Evolutionary conservation across 1,140 invertebrate species (phyloP).

Genomic region (Anastrepha ludens): DNA sequence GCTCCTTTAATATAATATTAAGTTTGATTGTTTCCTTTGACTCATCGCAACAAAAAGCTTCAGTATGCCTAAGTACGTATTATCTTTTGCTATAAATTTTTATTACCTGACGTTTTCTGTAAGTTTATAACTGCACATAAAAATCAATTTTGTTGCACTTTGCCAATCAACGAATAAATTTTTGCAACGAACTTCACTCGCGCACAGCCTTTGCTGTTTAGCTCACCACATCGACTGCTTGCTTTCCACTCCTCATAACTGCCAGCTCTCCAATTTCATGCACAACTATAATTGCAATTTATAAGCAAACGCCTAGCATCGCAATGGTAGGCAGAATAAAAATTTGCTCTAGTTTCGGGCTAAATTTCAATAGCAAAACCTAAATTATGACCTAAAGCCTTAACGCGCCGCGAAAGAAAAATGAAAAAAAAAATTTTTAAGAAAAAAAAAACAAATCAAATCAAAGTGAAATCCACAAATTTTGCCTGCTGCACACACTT

Average conservation of each 20-base stretch:
- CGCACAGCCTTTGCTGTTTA: neutral
- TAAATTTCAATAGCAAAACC: slow-evolving; percentile 13
- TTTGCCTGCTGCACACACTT: neutral
- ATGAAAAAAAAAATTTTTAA: neutral
- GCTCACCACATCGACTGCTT: neutral
- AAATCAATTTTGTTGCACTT: neutral
- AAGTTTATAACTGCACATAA: neutral
- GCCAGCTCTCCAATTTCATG: neutral
- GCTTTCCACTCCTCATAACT: neutral
- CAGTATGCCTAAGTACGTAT: too few relatives aligned
- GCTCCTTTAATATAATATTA: too few relatives aligned
- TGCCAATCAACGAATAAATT: neutral
- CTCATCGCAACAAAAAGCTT: too few relatives aligned
- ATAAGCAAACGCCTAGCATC: neutral
- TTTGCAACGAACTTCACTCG: neutral
- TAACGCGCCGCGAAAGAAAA: neutral
- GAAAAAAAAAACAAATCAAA: neutral
- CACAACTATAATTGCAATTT: slow-evolving; percentile 26
- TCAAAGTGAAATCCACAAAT: neutral
- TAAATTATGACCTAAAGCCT: slow-evolving; percentile 34
- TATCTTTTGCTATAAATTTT: too few relatives aligned
- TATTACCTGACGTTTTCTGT: neutral
- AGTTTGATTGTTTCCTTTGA: too few relatives aligned
- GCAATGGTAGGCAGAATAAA: neutral
- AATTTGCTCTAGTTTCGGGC: slow-evolving; percentile 16